Percentiles rank a stretch among this genome's conserved stretches.
Evolutionary conservation across 2,113 vertebrate genomes (phyloP).

Genomic region (Phylloscopus trochiloides): DNA sequence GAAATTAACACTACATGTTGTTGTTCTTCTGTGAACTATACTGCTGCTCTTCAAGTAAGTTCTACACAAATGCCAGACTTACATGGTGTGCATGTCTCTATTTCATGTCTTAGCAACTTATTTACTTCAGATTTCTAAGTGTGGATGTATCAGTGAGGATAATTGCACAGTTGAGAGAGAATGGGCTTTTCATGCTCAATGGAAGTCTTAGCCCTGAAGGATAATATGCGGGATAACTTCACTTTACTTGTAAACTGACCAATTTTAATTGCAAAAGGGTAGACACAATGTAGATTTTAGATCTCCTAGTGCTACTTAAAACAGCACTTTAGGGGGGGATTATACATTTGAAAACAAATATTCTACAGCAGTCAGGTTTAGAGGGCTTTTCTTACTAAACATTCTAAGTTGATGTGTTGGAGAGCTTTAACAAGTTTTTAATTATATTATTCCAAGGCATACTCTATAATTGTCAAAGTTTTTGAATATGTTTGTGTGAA

Average conservation of each 20-base stretch:
- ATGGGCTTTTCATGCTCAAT: neutral
- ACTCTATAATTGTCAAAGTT: neutral
- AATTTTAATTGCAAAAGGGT: neutral
- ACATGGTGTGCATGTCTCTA: neutral
- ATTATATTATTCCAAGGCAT: neutral
- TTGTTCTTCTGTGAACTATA: neutral
- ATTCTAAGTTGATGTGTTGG: neutral
- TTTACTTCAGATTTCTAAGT: neutral
- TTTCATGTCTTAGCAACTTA: neutral
- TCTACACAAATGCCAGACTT: neutral
- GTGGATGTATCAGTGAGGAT: neutral
- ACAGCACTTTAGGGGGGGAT: neutral
- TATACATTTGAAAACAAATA: neutral
- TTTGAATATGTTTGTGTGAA: neutral
- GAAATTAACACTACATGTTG: neutral
- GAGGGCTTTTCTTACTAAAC: neutral
- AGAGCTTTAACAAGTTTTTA: neutral
- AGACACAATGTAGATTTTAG: neutral
- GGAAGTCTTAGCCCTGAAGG: neutral
- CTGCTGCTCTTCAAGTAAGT: neutral
- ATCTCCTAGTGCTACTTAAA: neutral
- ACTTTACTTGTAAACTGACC: neutral
- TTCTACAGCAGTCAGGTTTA: neutral
- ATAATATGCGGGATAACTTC: neutral
- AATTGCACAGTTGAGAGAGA: neutral